Evolutionary conservation across 1,140 invertebrate genomes (phyloP).

Genomic region (Polypedilum pembai): DNA sequence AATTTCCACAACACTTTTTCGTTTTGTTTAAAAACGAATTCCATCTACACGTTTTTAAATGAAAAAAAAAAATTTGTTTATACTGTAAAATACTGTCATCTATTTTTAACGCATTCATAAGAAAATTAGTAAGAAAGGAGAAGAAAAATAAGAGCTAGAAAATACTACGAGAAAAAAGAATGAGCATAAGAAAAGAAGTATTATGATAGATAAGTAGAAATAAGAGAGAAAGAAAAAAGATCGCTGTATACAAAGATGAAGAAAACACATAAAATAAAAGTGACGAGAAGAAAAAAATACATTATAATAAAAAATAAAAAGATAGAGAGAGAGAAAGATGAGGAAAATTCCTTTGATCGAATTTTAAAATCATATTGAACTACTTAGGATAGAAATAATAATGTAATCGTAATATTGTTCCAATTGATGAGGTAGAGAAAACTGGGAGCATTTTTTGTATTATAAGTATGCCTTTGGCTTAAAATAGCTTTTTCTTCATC

Average conservation of each 20-base stretch:
- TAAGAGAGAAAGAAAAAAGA: neutral
- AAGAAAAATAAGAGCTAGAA: neutral
- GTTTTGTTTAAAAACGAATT: neutral
- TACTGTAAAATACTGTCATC: slow-evolving; percentile 27
- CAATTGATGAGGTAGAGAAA: neutral
- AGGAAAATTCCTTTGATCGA: neutral
- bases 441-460: neutral
- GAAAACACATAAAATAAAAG: too few species aligned
- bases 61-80: slow-evolving; percentile 4
- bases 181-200: neutral
- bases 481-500: slow-evolving; percentile 13
- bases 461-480: slow-evolving; percentile 17
- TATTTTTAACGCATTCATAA: slow-evolving; percentile 28
- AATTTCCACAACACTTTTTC: slow-evolving; percentile 8
- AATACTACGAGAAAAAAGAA: slow-evolving; percentile 2
- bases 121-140: slow-evolving; percentile 16
- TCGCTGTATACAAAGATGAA: too few species aligned
- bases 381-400: slow-evolving; percentile 7
- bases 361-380: neutral
- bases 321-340: neutral
- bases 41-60: neutral
- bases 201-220: slow-evolving; percentile 6
- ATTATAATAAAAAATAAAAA: neutral
- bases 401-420: neutral
- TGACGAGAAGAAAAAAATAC: neutral